Conservation (phyloP, 2,113 vertebrate species). For the Cephalopholis sonnerati region DNA sequence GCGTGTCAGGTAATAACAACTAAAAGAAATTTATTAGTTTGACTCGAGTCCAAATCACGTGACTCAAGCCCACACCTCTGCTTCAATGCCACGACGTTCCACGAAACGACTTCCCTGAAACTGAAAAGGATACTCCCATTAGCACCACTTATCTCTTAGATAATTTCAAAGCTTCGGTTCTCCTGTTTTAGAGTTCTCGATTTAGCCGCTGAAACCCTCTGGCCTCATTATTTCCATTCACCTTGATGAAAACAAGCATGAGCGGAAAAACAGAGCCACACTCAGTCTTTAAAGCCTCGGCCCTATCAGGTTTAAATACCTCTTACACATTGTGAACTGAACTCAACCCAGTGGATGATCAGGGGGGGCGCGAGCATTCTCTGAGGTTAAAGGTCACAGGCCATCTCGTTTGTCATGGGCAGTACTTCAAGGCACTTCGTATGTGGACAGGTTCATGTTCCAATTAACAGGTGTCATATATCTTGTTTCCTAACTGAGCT, state of each 20-base stretch:
- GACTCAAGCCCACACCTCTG: too few relatives aligned
- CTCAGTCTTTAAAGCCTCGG: conserved; percentile 68
- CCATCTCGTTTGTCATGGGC: conserved; percentile 67
- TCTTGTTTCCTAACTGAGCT: conserved; percentile 47
- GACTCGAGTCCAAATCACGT: too few relatives aligned
- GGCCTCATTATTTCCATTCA: conserved; percentile 74
- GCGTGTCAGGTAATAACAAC: too few relatives aligned
- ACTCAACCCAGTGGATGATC: conserved; percentile 56
- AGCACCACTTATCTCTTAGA: conserved; percentile 17
- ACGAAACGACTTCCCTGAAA: too few relatives aligned
- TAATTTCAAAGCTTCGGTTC: conserved; percentile 44
- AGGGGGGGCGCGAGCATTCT: conserved; percentile 51
- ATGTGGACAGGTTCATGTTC: conserved; percentile 63
- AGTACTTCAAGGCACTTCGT: conserved; percentile 54
- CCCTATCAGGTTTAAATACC: conserved; percentile 72
- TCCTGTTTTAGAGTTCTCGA: conserved; percentile 63
- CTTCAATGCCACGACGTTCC: too few relatives aligned
- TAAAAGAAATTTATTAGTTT: too few relatives aligned
- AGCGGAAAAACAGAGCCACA: conserved; percentile 73
- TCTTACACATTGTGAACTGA: conserved; percentile 64
- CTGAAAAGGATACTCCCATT: conserved; percentile 16
- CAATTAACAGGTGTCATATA: conserved; percentile 73
- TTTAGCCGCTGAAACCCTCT: conserved; percentile 57
- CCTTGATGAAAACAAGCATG: conserved; percentile 70
- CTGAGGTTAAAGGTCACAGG: conserved; percentile 58